Evolutionary conservation across 2,888 invertebrate species (phyloP).

Genomic region (Nemapogon koenigi): DNA sequence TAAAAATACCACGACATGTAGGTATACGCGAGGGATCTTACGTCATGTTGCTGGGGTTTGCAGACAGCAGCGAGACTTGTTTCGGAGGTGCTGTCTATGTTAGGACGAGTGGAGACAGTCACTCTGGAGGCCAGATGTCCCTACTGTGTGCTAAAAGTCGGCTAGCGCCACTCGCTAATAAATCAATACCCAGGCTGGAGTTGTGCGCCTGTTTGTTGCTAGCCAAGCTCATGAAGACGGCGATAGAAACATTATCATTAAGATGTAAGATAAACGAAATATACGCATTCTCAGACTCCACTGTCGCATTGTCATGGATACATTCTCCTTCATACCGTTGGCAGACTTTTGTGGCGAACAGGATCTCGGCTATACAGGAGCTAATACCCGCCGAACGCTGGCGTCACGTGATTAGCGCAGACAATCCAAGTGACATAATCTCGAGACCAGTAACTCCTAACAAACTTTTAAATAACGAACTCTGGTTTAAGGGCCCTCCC

Average conservation of each 20-base stretch:
- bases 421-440: constrained; percentile 12
- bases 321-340: constrained; percentile 11
- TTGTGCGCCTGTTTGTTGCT: too few species aligned
- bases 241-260: too few species aligned
- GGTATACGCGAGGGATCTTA: too few species aligned
- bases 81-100: constrained; percentile 2
- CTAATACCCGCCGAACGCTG: too few species aligned
- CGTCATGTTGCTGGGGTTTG: not conserved
- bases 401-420: constrained; percentile 11
- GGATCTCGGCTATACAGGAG: constrained; percentile 10
- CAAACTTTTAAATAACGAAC: not conserved
- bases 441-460: constrained; percentile 11
- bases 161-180: constrained; percentile 4
- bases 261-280: constrained; percentile 10
- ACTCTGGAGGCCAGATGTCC: not conserved
- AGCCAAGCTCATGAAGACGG: too few species aligned
- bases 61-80: not conserved
- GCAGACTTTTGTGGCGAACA: constrained; percentile 14
- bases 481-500: too few species aligned
- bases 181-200: too few species aligned
- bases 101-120: not conserved
- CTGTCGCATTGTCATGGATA: constrained; percentile 14
- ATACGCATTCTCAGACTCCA: constrained; percentile 14
- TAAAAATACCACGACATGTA: too few species aligned
- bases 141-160: constrained; percentile 2